Percentiles rank a stretch among this genome's conserved stretches.
These are phyloP conservation scores for Columba janthina DNA, from an alignment of 2,113 vertebrate species.

Conservation along the genomic window DNA sequence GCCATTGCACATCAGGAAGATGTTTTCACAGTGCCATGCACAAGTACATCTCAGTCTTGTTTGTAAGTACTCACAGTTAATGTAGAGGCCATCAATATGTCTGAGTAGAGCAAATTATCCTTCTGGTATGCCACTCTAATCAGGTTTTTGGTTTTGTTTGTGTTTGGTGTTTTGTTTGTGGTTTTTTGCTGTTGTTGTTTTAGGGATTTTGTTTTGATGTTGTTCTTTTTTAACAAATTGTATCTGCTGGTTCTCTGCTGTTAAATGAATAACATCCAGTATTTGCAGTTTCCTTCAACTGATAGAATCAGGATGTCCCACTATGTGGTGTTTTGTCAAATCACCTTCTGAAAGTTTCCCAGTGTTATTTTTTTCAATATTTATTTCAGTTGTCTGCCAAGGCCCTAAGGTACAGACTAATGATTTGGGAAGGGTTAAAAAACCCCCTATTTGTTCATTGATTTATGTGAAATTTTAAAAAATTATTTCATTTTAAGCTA, in stretches of 20 bases:
- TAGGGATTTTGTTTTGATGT: not conserved
- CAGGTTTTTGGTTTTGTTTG: not conserved
- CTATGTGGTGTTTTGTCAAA: not conserved
- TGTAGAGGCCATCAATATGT: not conserved
- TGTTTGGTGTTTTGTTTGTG: no score
- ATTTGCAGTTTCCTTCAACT: not conserved
- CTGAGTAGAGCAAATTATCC: not conserved
- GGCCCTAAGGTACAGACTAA: not conserved
- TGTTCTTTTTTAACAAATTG: not conserved
- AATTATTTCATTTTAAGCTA: not conserved
- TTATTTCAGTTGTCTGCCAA: not conserved
- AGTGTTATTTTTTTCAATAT: not conserved
- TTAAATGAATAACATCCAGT: not conserved
- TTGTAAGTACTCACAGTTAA: not conserved
- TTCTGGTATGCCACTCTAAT: not conserved
- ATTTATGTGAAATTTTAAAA: not conserved
- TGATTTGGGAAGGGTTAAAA: not conserved
- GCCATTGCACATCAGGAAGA: not conserved
- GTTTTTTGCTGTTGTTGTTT: not conserved
- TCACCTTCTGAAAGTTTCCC: not conserved
- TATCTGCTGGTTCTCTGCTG: not conserved
- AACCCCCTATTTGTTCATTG: rapidly evolving
- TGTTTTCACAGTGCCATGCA: not conserved
- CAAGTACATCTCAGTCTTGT: not conserved
- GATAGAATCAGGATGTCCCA: not conserved